Conservation (phyloP, 2,797 vertebrate genomes). For the Bucorvus abyssinicus region DNA sequence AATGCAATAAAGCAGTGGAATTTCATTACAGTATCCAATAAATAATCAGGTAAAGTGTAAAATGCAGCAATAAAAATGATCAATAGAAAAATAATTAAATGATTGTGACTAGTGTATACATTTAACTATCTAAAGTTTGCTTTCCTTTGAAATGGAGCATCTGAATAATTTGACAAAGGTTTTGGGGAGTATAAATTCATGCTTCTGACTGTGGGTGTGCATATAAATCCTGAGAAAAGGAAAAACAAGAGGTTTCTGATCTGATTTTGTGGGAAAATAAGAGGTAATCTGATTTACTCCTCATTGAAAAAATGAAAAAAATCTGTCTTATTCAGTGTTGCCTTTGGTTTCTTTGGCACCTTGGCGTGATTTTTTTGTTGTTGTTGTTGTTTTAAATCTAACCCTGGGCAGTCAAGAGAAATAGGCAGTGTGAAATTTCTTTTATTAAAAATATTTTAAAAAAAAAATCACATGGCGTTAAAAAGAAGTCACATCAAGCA, state of each 20-base stretch:
- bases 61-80: slow-evolving; percentile 65
- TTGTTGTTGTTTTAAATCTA: background rate
- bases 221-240: background rate
- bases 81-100: slow-evolving; percentile 66
- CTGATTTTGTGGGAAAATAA: background rate
- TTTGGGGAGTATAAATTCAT: background rate
- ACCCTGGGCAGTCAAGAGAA: background rate
- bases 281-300: background rate
- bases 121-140: background rate
- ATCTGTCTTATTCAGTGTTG: rapidly evolving
- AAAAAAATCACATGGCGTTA: background rate
- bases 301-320: background rate
- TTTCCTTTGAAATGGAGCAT: background rate
- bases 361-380: background rate
- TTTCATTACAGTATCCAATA: slow-evolving; percentile 57
- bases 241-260: background rate
- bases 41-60: slow-evolving; percentile 63
- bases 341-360: background rate
- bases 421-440: background rate
- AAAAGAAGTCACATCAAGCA: background rate
- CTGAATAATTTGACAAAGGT: background rate
- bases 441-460: background rate
- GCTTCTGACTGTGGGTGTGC: background rate
- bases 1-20: slow-evolving; percentile 62
- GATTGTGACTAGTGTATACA: background rate